Evolutionary conservation across 2,888 invertebrate species (phyloP), one percentile per base, ranked within the genome.

Genomic region (Mimumesa dahlbomi): DNA sequence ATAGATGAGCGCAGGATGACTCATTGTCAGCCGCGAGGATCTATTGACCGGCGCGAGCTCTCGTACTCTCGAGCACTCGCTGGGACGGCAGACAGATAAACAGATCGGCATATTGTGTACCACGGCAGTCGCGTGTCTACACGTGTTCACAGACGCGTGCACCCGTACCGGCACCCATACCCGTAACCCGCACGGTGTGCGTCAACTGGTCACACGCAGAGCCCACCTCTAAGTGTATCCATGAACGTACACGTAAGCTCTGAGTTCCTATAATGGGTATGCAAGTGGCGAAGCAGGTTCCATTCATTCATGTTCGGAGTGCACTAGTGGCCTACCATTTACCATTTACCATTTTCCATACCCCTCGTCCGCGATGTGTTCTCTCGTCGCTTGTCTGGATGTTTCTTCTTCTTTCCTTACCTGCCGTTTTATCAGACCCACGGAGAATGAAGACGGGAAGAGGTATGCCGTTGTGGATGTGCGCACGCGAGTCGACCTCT

Each of bases 271-370:
- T 86, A 86, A 87, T 87, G 84, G 86, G 79, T 85, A 88, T 87
- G 87, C 85, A 88, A 87, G 87, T 82, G 83, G 84, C 82, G 80
- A 82, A 87, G 88, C 88, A 88, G 88, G 88, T 88, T 87, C 85
- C 87, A 86, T 88, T 88, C 88, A 88, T 88, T 88, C 87, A 87
- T 87, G 87, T 82, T 79, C 83, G 77, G 81, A 75, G 76, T 76
- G 75, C 82, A 81, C 82, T 81, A 84, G 81, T 85, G 81, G 84
- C 81, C 84, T 85, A 83, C 84, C 85, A 85, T 84, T 85, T 85
- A 85, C 86, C 84, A 85, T 87, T 86, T 86, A 84, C 86, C 84
- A 85, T 87, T 86, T 86, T 83, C 75, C 82, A 81, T 82, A 79
- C 72, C 73, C 19, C 72, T 81, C 71, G 63, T 59, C 66, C 73